Evolutionary conservation across 2,797 vertebrate genomes (phyloP).

Genomic region (Schizopygopsis pylzovi): DNA sequence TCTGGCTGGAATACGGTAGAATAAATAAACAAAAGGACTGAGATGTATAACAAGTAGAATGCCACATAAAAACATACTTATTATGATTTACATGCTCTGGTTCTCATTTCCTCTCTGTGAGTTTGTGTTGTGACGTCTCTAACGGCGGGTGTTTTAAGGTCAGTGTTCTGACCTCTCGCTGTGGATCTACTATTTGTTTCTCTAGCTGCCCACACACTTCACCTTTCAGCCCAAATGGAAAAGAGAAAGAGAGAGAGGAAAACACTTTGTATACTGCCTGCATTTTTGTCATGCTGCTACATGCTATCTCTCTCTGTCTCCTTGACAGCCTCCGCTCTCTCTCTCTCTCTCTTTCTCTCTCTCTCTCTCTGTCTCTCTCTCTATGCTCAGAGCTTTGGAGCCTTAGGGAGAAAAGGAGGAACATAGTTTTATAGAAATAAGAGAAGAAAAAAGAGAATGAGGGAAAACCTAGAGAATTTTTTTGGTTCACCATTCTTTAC

Average conservation of each 20-base stretch:
- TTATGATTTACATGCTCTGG: slow-evolving; percentile 35
- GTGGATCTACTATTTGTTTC: slow-evolving; percentile 1
- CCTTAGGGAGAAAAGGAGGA: slow-evolving; percentile 22
- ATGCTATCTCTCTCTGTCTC: slow-evolving; percentile 67
- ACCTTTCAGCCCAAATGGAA: slow-evolving; percentile 35
- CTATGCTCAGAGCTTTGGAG: slow-evolving; percentile 28
- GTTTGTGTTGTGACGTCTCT: slow-evolving; percentile 16
- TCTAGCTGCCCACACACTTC: slow-evolving; percentile 47
- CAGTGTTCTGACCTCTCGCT: slow-evolving; percentile 28
- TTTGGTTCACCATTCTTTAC: background rate
- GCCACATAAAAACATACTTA: slow-evolving; percentile 30
- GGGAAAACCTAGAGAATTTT: background rate
- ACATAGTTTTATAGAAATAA: slow-evolving; percentile 26
- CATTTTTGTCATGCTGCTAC: slow-evolving; percentile 84
- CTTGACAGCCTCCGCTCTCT: slow-evolving; percentile 45
- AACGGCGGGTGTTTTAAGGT: slow-evolving; percentile 33
- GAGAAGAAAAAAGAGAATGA: slow-evolving; percentile 4
- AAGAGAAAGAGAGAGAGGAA: slow-evolving; percentile 39
- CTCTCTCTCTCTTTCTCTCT: slow-evolving; percentile 9
- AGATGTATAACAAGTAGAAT: slow-evolving; percentile 40
- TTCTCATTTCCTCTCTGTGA: slow-evolving; percentile 13
- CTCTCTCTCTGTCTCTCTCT: slow-evolving; percentile 6
- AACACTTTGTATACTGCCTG: slow-evolving; percentile 69
- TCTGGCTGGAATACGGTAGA: slow-evolving; percentile 23
- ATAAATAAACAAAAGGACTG: slow-evolving; percentile 31